These are phyloP conservation scores for Sitta carolinensis DNA, from an alignment of 2,797 vertebrate species.

Conservation along the genomic window DNA sequence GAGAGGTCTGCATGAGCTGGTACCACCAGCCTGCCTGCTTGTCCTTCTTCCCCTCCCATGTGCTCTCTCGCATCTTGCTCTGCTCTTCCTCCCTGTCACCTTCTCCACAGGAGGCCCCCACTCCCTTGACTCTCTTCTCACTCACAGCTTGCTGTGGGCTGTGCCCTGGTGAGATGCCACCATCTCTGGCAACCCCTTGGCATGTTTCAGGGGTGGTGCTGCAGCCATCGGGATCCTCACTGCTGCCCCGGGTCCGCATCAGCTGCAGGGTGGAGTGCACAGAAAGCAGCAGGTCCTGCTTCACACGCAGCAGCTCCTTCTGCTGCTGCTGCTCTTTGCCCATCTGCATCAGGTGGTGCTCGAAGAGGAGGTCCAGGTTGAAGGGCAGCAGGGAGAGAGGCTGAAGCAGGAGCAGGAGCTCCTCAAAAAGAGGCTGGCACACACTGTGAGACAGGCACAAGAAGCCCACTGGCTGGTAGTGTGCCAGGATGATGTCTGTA, in stretches of 20 bases:
- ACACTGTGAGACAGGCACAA: slow-evolving; percentile 86
- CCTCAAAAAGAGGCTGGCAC: slow-evolving; percentile 89
- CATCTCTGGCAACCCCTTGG: not conserved
- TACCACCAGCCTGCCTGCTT: slow-evolving; percentile 96
- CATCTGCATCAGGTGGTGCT: slow-evolving; percentile 88
- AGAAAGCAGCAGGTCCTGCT: slow-evolving; percentile 84
- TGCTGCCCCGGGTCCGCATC: slow-evolving; percentile 81
- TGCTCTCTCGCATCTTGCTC: slow-evolving; percentile 7
- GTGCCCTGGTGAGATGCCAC: not conserved
- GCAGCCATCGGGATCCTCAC: slow-evolving; percentile 10
- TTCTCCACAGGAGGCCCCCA: slow-evolving; percentile 76
- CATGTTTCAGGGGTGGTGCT: not conserved
- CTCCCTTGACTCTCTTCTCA: slow-evolving; percentile 70
- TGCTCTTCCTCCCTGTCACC: slow-evolving; percentile 60
- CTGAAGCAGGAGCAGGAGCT: slow-evolving; percentile 93
- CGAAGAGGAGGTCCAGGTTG: slow-evolving; percentile 92
- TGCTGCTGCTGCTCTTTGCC: slow-evolving; percentile 88
- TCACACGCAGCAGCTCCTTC: slow-evolving; percentile 90
- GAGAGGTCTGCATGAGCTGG: slow-evolving; percentile 98
- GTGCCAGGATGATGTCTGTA: slow-evolving; percentile 86
- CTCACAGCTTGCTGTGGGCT: slow-evolving; percentile 5
- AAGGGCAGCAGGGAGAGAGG: slow-evolving; percentile 95
- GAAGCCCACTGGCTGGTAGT: slow-evolving; percentile 92
- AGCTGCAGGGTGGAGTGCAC: slow-evolving; percentile 92
- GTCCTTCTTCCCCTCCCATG: slow-evolving; percentile 77